Percentiles rank a stretch among this genome's conserved stretches.
phyloP scores from a whole-genome alignment of 2,113 vertebrate species.

The Ploceus nigricollis region DNA sequence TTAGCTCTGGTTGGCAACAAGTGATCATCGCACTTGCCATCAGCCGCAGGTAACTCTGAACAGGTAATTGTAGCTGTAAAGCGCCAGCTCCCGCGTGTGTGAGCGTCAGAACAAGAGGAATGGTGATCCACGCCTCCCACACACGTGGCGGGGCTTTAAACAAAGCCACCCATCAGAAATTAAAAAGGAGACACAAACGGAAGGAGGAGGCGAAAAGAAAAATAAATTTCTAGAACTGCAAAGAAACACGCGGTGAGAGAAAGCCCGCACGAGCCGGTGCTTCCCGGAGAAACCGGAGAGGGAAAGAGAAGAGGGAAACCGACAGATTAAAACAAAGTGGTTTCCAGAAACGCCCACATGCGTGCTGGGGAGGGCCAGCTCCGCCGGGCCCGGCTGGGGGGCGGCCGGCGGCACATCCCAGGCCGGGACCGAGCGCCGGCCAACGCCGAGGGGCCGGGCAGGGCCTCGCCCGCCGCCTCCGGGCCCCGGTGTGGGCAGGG shows the following conservation, averaged over 20 bases:
- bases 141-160: neutral
- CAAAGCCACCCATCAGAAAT: neutral
- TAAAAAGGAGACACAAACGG: neutral
- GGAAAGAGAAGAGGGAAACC: neutral
- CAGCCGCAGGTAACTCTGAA: neutral
- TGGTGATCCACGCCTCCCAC: neutral
- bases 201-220: rapidly evolving
- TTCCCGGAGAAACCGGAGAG: neutral
- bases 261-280: neutral
- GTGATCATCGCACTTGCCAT: neutral
- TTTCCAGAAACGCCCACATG: neutral
- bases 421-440: neutral
- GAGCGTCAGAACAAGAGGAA: neutral
- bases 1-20: neutral
- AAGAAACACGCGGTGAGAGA: neutral
- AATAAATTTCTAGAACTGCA: neutral
- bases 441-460: neutral
- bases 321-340: neutral
- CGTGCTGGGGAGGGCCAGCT: neutral
- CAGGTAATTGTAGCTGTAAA: neutral
- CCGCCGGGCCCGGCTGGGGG: neutral
- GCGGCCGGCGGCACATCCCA: no score
- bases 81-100: neutral
- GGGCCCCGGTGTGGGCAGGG: neutral
- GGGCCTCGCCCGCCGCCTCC: neutral